Percentiles rank a stretch among this genome's conserved stretches.
Evolutionary conservation across 2,113 vertebrate species (phyloP).

Genomic region (Euleptes europaea): DNA sequence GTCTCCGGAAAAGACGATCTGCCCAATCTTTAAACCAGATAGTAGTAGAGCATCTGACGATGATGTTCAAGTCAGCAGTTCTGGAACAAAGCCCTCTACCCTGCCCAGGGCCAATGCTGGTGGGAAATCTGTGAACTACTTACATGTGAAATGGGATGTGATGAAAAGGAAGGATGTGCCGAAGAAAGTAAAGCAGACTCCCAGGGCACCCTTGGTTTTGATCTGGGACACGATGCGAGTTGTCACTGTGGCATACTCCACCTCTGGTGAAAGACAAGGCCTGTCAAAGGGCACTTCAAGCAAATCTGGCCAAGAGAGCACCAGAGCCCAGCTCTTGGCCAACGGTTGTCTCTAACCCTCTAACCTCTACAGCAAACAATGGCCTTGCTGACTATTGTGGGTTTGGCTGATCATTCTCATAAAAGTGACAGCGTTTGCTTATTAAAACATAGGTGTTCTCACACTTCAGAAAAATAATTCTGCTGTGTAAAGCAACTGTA

Average conservation of each 20-base stretch:
- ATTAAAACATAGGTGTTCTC: not conserved
- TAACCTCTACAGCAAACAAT: no score
- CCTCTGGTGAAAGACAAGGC: conserved; percentile 73
- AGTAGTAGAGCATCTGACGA: not conserved
- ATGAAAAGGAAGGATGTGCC: conserved; percentile 98
- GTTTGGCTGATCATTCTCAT: no score
- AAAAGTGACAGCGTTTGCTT: not conserved
- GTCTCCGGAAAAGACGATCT: not conserved
- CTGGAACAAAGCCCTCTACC: not conserved
- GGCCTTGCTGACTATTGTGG: not conserved
- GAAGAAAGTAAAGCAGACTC: conserved; percentile 91
- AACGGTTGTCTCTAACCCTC: not conserved
- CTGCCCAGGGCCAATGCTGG: not conserved
- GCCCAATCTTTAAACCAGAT: not conserved
- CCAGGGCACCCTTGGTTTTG: conserved; percentile 97
- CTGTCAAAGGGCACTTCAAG: not conserved
- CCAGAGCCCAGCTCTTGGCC: not conserved
- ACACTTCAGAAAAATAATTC: not conserved
- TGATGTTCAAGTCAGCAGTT: no score
- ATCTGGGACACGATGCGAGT: conserved; percentile 97
- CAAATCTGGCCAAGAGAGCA: not conserved
- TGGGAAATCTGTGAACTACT: conserved; percentile 58
- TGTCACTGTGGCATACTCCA: conserved; percentile 92
- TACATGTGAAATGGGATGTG: conserved; percentile 97
- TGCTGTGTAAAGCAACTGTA: no score